Evolutionary conservation across 2,888 invertebrate genomes (phyloP), one percentile per base, ranked within the genome.

Genomic region (Papilio gigon): DNA sequence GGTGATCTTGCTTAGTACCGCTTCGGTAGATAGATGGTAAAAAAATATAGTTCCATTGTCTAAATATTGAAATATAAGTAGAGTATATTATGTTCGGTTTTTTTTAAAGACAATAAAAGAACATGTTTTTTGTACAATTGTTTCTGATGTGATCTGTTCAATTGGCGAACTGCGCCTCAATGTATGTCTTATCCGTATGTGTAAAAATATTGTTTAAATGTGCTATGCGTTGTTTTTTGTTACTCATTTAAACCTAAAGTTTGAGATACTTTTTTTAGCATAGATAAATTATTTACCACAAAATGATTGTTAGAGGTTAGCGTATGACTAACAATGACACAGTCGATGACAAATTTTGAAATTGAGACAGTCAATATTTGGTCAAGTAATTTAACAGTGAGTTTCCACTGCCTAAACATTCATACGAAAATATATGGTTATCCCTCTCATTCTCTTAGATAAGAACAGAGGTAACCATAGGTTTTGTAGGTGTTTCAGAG

Each of bases 251-350:
- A 25, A 25, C 14, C 14, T 5, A 47, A 47, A 27, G 50, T 53
- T 50, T 53, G 53, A n/a, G 53, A 53, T 14, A 25, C 53, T 6
- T 53, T 50, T 53, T 53, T 27, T 53, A n/a, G 50, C 27, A 27
- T 53, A 6, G n/a, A 25, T 4, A n/a, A n/a, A n/a, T 53, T n/a
- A 53, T 27, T 53, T 53, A 53, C 14, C 53, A 53, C 27, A 27
- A 53, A 53, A 6, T 27, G 27, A 27, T 27, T 53, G 53, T 53
- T 25, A 27, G 53, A 53, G 14, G 53, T 25, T 50, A 14, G 8
- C 53, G 27, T 27, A 53, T 53, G 27, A 27, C 27, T 53, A 53
- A 27, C 8, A n/a, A 63, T 50, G 50, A 63, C 63, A 50, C 37
- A 35, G 22, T 22, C 22, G 50, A 50, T 50, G 25, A 44, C n/a